Percentiles rank a stretch among this genome's conserved stretches.
These are phyloP conservation scores for Drosophila paranaensis DNA, from an alignment of 2,888 invertebrate species.

Conservation along the genomic window DNA sequence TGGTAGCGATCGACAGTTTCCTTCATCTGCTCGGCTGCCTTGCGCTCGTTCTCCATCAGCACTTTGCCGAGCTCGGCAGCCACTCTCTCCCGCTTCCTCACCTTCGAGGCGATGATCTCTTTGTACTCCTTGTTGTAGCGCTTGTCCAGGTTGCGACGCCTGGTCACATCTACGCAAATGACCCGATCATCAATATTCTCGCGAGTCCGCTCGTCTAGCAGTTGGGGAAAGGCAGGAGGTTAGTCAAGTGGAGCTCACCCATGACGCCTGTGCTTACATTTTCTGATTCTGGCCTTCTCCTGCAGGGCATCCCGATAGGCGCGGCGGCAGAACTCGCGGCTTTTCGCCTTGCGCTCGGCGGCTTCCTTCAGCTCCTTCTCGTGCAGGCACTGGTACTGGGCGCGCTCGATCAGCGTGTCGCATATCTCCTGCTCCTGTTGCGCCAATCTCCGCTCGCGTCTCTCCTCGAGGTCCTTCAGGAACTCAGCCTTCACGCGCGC, in stretches of 20 bases:
- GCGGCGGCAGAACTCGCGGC: slow-evolving; percentile 40
- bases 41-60: slow-evolving; percentile 16
- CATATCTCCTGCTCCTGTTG: slow-evolving; percentile 33
- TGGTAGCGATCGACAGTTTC: slow-evolving; percentile 26
- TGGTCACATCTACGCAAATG: slow-evolving; percentile 52
- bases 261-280: slow-evolving; percentile 39
- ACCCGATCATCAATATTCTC: slow-evolving; percentile 54
- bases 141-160: slow-evolving; percentile 41
- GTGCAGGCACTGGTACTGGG: slow-evolving; percentile 48
- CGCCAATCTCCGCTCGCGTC: slow-evolving; percentile 16
- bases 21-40: slow-evolving; percentile 8
- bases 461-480: slow-evolving; percentile 52
- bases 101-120: slow-evolving; percentile 1
- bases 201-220: slow-evolving; percentile 44
- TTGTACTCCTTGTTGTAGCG: slow-evolving; percentile 26
- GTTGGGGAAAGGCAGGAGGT: too few relatives aligned
- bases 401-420: slow-evolving; percentile 57
- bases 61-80: slow-evolving; percentile 16
- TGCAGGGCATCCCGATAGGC: slow-evolving; percentile 43
- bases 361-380: slow-evolving; percentile 39
- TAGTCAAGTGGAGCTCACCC: too few relatives aligned
- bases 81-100: slow-evolving; percentile 8
- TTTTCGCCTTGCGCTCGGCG: slow-evolving; percentile 21
- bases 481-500: slow-evolving; percentile 30
- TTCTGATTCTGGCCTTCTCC: slow-evolving; percentile 38